These are phyloP conservation scores for Brachyhypopomus occidentalis DNA, from an alignment of 2,113 vertebrate genomes.

Conservation along the genomic window DNA sequence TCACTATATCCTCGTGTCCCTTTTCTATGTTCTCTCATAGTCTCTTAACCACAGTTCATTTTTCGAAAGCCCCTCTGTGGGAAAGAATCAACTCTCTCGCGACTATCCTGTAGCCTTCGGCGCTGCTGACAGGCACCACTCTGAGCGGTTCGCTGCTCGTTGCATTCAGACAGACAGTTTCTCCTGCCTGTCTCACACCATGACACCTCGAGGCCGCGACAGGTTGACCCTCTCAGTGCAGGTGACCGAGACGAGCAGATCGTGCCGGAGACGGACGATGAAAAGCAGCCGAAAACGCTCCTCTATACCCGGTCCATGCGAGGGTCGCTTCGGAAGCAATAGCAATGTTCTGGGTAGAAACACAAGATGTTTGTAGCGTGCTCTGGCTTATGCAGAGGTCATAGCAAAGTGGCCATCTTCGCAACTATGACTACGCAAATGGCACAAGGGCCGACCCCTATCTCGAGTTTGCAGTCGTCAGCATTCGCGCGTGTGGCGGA, in stretches of 20 bases:
- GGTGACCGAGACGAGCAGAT: not conserved
- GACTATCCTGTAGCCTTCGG: conserved; percentile 16
- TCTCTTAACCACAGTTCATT: not conserved
- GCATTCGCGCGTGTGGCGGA: not conserved
- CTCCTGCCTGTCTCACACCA: not conserved
- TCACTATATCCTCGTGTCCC: not conserved
- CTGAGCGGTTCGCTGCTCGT: conserved; percentile 13
- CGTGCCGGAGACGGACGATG: not conserved
- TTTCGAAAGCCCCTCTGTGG: too few relatives aligned
- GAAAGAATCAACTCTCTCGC: not conserved
- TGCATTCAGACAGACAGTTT: conserved; percentile 35
- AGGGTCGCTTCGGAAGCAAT: not conserved
- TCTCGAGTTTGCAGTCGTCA: not conserved
- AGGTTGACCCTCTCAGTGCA: not conserved
- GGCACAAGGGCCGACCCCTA: not conserved
- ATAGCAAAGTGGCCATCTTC: not conserved
- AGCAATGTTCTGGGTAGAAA: not conserved
- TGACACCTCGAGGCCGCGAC: not conserved
- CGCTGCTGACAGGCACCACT: not conserved
- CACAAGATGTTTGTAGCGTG: not conserved
- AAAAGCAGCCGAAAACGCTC: not conserved
- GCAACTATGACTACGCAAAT: not conserved
- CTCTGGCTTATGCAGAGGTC: not conserved
- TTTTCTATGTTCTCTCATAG: not conserved
- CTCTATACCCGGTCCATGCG: not conserved